These are phyloP conservation scores for Corydoras sp. DNA, from an alignment of 2,113 vertebrate genomes.

Conservation along the genomic window DNA sequence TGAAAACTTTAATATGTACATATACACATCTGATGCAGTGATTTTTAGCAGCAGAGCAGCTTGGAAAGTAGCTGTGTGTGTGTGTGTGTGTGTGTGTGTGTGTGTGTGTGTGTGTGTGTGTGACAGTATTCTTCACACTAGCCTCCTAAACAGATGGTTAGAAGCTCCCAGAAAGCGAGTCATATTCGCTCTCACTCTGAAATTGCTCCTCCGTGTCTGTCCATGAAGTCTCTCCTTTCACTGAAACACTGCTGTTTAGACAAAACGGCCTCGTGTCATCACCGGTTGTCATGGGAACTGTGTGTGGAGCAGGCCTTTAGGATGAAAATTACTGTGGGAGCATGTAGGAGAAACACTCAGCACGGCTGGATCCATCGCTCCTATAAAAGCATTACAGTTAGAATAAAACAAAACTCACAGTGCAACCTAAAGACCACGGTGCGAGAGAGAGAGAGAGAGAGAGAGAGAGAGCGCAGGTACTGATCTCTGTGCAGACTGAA, in stretches of 20 bases:
- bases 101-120: not conserved
- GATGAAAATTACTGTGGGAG: constrained; percentile 28
- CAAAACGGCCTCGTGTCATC: constrained; percentile 33
- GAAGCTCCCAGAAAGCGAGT: constrained; percentile 19
- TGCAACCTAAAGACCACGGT: not conserved
- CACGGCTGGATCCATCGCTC: constrained; percentile 17
- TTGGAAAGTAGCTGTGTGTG: constrained; percentile 6
- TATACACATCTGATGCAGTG: constrained; percentile 7
- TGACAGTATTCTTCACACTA: constrained; percentile 10
- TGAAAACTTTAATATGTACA: constrained; percentile 9
- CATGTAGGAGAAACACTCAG: constrained; percentile 23
- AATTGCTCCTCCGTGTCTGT: constrained; percentile 21
- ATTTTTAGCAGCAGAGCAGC: constrained; percentile 16
- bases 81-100: constrained; percentile 8
- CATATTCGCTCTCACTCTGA: constrained; percentile 5
- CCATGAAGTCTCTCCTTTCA: constrained; percentile 26
- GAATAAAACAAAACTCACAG: constrained; percentile 8
- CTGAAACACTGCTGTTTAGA: constrained; percentile 32
- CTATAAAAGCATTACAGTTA: constrained; percentile 22
- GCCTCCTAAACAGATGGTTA: constrained; percentile 24
- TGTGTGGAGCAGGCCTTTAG: constrained; percentile 16
- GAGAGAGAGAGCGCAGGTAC: constrained; percentile 8
- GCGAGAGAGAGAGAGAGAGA: not conserved
- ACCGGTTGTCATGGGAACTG: constrained; percentile 40
- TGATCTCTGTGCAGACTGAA: not conserved